A percentile compares a stretch with the other conserved stretches of the same genome.
phyloP scores from a whole-genome alignment of 1,140 invertebrate species.

The Cecropterus lyciades region DNA sequence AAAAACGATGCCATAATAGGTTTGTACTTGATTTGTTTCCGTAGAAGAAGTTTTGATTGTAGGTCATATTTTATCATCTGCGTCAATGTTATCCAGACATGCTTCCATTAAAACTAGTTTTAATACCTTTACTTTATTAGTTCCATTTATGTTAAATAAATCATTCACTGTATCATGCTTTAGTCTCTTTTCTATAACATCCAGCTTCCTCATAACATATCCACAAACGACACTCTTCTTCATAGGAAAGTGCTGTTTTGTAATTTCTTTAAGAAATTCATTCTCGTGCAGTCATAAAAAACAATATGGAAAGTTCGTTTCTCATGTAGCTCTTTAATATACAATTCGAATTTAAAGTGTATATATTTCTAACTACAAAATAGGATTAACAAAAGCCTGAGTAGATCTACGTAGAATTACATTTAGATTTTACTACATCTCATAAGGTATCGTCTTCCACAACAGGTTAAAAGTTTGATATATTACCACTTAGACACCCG shows the following conservation, averaged over 20 bases:
- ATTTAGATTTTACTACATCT: constrained; percentile 63
- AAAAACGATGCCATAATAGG: constrained; percentile 21
- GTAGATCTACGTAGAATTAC: constrained; percentile 56
- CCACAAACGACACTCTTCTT: too few relatives aligned
- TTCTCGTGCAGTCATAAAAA: too few relatives aligned
- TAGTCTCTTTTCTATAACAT: too few relatives aligned
- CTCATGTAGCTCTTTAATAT: constrained; percentile 30
- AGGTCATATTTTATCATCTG: too few relatives aligned
- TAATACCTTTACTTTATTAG: too few relatives aligned
- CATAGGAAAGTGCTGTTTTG: too few relatives aligned
- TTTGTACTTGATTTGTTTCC: neutral
- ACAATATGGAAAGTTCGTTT: neutral
- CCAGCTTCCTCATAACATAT: too few relatives aligned
- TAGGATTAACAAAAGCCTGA: constrained; percentile 57
- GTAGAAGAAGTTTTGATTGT: neutral
- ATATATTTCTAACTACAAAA: constrained; percentile 53
- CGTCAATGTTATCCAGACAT: too few relatives aligned
- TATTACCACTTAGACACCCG: constrained; percentile 50
- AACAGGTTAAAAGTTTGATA: constrained; percentile 72
- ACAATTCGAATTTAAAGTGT: constrained; percentile 39
- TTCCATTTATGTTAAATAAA: too few relatives aligned
- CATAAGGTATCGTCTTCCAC: constrained; percentile 79
- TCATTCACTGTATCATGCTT: too few relatives aligned
- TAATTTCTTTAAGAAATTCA: too few relatives aligned
- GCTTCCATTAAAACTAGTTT: too few relatives aligned